Base-by-base conservation (phyloP, 1,140 invertebrate genomes). In the Penaeus japonicus region DNA sequence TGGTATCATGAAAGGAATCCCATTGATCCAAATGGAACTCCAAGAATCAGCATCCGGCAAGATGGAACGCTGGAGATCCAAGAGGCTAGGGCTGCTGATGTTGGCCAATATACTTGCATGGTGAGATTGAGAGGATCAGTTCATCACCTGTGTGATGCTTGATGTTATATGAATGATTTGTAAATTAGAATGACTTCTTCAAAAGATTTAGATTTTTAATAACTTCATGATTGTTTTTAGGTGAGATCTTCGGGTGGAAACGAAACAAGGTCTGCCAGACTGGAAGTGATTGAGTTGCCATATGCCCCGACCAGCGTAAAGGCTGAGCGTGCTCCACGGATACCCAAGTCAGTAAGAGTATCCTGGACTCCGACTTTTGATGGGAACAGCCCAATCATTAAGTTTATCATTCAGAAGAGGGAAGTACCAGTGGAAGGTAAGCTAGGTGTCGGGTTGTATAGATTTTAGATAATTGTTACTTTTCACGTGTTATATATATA, bases 361-460 rank as follows among this genome's bases (percentile, higher is more conserved):
- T 96, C 95, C 20, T 99, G 98, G 98, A 96, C 96, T 15, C 96
- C 97, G 0, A 97, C 97, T 18, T 99, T 99, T 93, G 97, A 99
- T 93, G 99, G 99, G 62, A 99, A 99, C 92, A 98, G 97, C 92
- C 97, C 97, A 2, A 97, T 99, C 77, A 95, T 96, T 85, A 97
- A 98, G 92, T 99, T 96, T 92, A 97, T 98, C 89, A 94, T 99
- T 35, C 97, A 99, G 92, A 96, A 96, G 92, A 94, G 97, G 90
- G 96, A 97, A 91, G 96, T 98, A 39, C 39, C 96, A 20, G 54
- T 81, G 24, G 79, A 87, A 79, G 89, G 89, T 91, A 78, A 47
- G 55, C n/a, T n/a, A n/a, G n/a, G n/a, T n/a, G n/a, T n/a, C n/a
- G n/a, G 47, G 47, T 47, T 15, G 15, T 47, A 47, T 47, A 47